A percentile compares a stretch with the other conserved stretches of the same genome.
phyloP scores from a whole-genome alignment of 1,140 invertebrate species.

The Diprion similis region DNA sequence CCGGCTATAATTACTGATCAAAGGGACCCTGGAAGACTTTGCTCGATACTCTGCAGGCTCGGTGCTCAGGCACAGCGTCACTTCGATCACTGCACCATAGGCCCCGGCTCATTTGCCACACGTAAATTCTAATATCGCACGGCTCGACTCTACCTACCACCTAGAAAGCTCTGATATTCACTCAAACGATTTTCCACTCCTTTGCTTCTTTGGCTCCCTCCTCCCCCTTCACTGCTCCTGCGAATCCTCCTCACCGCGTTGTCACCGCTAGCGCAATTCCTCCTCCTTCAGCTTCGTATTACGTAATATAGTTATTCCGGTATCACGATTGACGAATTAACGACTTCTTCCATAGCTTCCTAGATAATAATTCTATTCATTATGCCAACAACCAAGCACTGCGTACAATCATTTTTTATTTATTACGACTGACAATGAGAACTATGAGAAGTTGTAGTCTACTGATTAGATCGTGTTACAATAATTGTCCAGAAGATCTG shows the following conservation, averaged over 20 bases:
- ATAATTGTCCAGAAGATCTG: too few species aligned
- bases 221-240: constrained; percentile 9
- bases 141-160: neutral
- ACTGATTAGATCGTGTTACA: too few species aligned
- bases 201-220: neutral
- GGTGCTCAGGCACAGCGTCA: constrained; percentile 23
- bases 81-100: constrained; percentile 17
- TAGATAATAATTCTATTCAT: too few species aligned
- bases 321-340: too few species aligned
- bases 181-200: constrained; percentile 27
- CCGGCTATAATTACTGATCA: constrained; percentile 48
- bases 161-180: neutral
- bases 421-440: too few species aligned
- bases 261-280: too few species aligned
- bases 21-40: constrained; percentile 26
- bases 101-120: constrained; percentile 2
- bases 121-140: constrained; percentile 9
- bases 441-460: too few species aligned
- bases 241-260: constrained; percentile 11
- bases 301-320: too few species aligned
- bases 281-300: too few species aligned
- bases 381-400: too few species aligned
- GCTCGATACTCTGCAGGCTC: constrained; percentile 22
- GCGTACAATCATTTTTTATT: too few species aligned
- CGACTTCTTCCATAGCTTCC: too few species aligned